Percentiles rank a stretch among this genome's conserved stretches.
Conservation (phyloP, 2,888 invertebrate species). For the Idaea straminata region DNA sequence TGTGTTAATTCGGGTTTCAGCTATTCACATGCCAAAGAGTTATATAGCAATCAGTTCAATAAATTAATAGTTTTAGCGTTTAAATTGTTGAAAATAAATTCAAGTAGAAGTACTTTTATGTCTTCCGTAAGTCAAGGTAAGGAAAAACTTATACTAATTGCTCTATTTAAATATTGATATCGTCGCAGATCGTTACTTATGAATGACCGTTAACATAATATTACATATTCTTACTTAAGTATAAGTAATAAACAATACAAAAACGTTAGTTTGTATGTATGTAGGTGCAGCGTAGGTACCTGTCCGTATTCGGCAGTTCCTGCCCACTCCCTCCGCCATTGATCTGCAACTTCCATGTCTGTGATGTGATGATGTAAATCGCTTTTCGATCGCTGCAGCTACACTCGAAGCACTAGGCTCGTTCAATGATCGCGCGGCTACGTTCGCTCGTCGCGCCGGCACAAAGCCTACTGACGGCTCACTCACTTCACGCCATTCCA, state of each 20-base stretch:
- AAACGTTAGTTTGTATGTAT: background rate
- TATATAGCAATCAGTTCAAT: no score
- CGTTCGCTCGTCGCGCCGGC: conserved; percentile 58
- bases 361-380: conserved; percentile 34
- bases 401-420: conserved; percentile 63
- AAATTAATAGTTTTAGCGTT: no score
- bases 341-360: conserved; percentile 74
- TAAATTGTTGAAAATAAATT: no score
- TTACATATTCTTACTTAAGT: background rate
- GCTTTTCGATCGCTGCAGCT: conserved; percentile 67
- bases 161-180: background rate
- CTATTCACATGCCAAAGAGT: no score
- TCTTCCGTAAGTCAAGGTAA: background rate
- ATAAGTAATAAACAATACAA: background rate
- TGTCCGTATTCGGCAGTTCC: conserved; percentile 76
- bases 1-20: no score
- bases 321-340: conserved; percentile 76
- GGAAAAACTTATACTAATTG: background rate
- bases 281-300: conserved; percentile 36
- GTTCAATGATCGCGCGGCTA: conserved; percentile 47
- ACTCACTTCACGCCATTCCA: conserved; percentile 22
- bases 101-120: background rate
- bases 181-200: background rate
- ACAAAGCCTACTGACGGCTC: conserved; percentile 57
- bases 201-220: background rate